A percentile compares a stretch with the other conserved stretches of the same genome.
phyloP scores from a whole-genome alignment of 1,140 invertebrate species.

The Dolichoris vasculosae region DNA sequence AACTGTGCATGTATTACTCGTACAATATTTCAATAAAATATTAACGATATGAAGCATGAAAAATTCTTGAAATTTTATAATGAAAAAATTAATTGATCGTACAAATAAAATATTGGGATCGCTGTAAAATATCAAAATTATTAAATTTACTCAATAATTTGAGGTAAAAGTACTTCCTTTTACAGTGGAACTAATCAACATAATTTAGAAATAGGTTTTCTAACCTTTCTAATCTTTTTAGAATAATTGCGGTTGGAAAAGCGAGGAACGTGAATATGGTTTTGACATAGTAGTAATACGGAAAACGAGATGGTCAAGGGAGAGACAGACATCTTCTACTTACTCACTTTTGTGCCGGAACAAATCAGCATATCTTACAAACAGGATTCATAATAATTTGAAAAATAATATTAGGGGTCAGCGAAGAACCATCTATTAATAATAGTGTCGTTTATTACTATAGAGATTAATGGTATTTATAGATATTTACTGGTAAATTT shows the following conservation, averaged over 20 bases:
- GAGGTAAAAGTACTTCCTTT: neutral
- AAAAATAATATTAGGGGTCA: conserved; percentile 6
- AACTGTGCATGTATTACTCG: too few relatives aligned
- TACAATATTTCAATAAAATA: too few relatives aligned
- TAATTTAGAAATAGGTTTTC: neutral
- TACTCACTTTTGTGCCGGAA: neutral
- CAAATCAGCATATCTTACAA: neutral
- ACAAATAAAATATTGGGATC: neutral
- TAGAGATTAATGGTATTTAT: neutral
- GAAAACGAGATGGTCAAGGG: neutral
- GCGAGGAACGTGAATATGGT: neutral
- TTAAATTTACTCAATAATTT: neutral
- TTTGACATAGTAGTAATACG: conserved; percentile 8
- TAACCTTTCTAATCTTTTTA: neutral
- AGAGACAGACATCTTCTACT: neutral
- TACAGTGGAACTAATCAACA: conserved; percentile 1
- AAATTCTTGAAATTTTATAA: too few relatives aligned
- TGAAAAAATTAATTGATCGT: neutral
- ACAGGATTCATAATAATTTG: conserved; percentile 25
- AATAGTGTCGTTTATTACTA: neutral
- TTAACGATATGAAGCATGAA: too few relatives aligned
- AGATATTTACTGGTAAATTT: neutral
- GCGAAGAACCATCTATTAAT: neutral
- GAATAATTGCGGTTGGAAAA: neutral
- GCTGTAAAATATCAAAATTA: neutral